Base-by-base conservation (phyloP, 1,140 invertebrate species). In the Teleopsis dalmanni region DNA sequence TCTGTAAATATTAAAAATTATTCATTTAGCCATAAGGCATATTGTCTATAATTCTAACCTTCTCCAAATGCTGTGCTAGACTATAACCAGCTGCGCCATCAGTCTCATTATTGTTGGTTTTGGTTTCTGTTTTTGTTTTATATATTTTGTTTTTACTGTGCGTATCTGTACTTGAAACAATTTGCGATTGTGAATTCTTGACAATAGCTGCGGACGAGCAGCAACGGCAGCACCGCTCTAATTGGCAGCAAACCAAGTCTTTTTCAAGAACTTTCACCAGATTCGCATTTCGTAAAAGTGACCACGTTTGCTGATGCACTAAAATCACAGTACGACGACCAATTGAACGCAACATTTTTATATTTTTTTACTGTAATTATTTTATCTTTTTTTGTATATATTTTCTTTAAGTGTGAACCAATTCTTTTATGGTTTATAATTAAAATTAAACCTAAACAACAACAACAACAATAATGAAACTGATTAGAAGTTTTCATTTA, bases 1-100 rank as follows among this genome's bases (percentile, higher is more conserved):
- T 82, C 87, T 90, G 73, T 14, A 75, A 48, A 35, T 36, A n/a
- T 25, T 13, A 29, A 26, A 46, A 11, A 13, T 16, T 26, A 42
- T 19, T 33, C 18, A 41, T 19, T 19, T 29, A 27, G 18, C 23
- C 6, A 29, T 47, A 19, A 19, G 1, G 9, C 22, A 47, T 19
- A 27, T 41, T 13, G 21, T 26, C 3, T 18, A 38, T 14, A 46
- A 34, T 37, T 27, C 65, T 68, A 68, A 68, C 65, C 65, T 68
- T 60, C 53, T 57, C 50, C 51, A 68, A 57, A 64, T 68, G 41
- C 31, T 43, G 41, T 43, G 55, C 50, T 48, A 46, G 44, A 53
- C 27, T 25, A 31, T 25, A 27, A 50, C 57, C 52, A 53, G 48
- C 54, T 55, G 60, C 56, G 19, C 52, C 48, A 55, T 56, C 50